Base-by-base conservation (phyloP, 2,888 invertebrate species). In the Caradrina clavipalpis region DNA sequence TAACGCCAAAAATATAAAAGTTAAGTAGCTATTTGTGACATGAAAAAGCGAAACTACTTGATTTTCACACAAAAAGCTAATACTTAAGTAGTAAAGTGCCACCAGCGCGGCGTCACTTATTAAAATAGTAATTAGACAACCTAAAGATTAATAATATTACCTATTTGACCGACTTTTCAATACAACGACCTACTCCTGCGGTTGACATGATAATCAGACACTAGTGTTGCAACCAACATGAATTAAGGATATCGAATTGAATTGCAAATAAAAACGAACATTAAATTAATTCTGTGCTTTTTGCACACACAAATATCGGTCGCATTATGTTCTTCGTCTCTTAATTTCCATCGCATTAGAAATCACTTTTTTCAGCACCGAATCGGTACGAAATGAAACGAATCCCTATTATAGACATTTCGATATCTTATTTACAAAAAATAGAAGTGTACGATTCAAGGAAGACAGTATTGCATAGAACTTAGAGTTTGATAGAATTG, bases 161-260 rank as follows among this genome's bases (percentile, higher is more conserved):
- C 26, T 26, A 64, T 54, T 62, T 69, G 75, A 78, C 66, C 77
- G 70, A 74, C 31, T 76, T 76, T 78, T 69, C 69, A 76, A 72
- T 64, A 60, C 54, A 58, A 61, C 63, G 57, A 26, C 68, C 70
- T 62, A 76, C 76, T 63, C 64, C 71, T 83, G 80, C 78, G 74
- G 78, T 81, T 71, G 69, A 74, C 73, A 76, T 74, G 73, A 76
- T 78, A 85, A 83, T 82, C 74, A 65, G 67, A 81, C 67, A 74
- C 78, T 84, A 73, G 73, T 84, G 69, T 78, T 69, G 82, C 68
- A 82, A 85, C 69, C 65, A 67, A 77, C 73, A 83, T 79, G 81
- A 82, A 84, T 81, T 82, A 78, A 70, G 77, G 82, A 83, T 85
- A 76, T 76, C 72, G 56, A 64, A 83, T 83, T 76, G 78, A 84